A percentile compares a stretch with the other conserved stretches of the same genome.
phyloP scores from a whole-genome alignment of 2,797 vertebrate species.

The Danio choprae region DNA sequence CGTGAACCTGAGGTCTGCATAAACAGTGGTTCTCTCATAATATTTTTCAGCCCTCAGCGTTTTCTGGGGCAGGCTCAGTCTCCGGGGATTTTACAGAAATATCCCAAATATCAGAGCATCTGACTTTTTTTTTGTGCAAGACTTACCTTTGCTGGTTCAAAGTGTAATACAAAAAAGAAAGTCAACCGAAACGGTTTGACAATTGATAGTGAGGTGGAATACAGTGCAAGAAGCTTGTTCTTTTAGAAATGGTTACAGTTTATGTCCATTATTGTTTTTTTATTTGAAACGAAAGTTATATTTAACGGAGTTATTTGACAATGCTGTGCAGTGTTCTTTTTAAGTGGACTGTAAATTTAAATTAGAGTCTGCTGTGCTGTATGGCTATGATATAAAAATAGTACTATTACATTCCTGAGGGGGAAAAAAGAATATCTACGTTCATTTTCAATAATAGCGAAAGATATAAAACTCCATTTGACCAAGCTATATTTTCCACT shows the following conservation, averaged over 20 bases:
- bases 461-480: constrained; percentile 54
- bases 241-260: constrained; percentile 58
- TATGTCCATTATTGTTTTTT: constrained; percentile 54
- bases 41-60: constrained; percentile 80
- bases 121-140: constrained; percentile 57
- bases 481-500: constrained; percentile 52
- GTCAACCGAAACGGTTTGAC: constrained; percentile 71
- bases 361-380: constrained; percentile 53
- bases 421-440: constrained; percentile 16
- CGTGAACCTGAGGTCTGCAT: constrained; percentile 76
- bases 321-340: constrained; percentile 59
- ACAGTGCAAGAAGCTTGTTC: constrained; percentile 58
- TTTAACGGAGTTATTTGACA: constrained; percentile 57
- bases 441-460: constrained; percentile 55
- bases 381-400: constrained; percentile 49
- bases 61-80: constrained; percentile 77
- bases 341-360: constrained; percentile 60
- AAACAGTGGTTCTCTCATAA: constrained; percentile 75
- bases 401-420: constrained; percentile 52
- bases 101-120: constrained; percentile 74
- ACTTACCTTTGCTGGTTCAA: constrained; percentile 76
- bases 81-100: constrained; percentile 80
- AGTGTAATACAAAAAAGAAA: constrained; percentile 68
- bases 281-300: constrained; percentile 53
- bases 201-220: constrained; percentile 66